Evolutionary conservation across 2,113 vertebrate species (phyloP).

Genomic region (Cinclus cinclus): DNA sequence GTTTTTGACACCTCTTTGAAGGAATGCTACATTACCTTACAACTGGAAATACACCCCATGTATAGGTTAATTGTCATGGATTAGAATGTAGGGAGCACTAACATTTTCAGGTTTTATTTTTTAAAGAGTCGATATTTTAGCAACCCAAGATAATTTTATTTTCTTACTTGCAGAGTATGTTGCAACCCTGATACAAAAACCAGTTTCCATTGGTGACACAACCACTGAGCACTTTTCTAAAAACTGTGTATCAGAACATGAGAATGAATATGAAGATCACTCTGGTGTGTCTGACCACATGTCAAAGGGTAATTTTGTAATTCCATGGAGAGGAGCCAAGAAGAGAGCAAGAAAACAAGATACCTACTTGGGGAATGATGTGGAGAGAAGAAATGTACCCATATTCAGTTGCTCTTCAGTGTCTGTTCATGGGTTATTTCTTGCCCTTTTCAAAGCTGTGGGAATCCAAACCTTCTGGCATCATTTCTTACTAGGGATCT

Average conservation of each 20-base stretch:
- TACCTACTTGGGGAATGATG: not conserved
- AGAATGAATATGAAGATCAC: not conserved
- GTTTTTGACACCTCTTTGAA: conserved; percentile 50
- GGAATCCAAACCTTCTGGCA: not conserved
- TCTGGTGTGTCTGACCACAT: not conserved
- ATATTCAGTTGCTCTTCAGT: not conserved
- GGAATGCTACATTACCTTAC: not conserved
- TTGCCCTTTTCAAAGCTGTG: not conserved
- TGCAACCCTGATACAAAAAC: not conserved
- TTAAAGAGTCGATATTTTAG: not conserved
- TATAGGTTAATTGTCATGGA: not conserved
- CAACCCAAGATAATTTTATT: not conserved
- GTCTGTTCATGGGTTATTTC: not conserved
- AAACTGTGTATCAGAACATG: not conserved
- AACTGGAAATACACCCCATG: not conserved
- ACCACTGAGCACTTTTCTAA: not conserved
- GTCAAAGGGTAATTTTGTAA: not conserved
- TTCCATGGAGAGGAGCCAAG: not conserved
- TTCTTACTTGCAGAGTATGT: not conserved
- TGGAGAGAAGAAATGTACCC: not conserved
- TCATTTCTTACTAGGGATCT: not conserved
- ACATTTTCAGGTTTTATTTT: not conserved
- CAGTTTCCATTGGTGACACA: not conserved
- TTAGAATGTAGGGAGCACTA: not conserved
- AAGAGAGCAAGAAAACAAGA: not conserved